phyloP scores from a whole-genome alignment of 2,113 vertebrate species.

The Formicarius rufipectus region DNA sequence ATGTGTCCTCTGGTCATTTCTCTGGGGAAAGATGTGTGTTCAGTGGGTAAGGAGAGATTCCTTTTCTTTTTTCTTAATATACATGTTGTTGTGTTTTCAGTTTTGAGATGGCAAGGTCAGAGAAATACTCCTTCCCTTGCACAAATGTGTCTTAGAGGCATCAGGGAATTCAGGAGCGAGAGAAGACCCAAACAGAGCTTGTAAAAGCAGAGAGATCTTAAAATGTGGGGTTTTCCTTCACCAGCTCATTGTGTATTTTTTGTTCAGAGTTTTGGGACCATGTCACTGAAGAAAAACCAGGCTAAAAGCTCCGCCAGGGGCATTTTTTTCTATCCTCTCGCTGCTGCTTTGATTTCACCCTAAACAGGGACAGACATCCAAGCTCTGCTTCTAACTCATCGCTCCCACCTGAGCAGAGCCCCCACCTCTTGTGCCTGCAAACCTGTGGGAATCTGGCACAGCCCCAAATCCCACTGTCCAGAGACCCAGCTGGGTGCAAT shows the following conservation, averaged over 20 bases:
- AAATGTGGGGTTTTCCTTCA: not conserved
- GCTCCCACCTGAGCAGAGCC: not conserved
- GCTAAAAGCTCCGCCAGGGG: not conserved
- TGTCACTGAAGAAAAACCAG: not conserved
- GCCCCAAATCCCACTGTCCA: not conserved
- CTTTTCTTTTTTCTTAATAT: conserved; percentile 56
- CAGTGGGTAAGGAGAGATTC: not conserved
- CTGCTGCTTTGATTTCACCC: not conserved
- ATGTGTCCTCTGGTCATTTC: conserved; percentile 30
- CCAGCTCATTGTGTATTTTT: not conserved
- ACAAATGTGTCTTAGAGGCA: conserved; percentile 44
- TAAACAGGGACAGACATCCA: not conserved
- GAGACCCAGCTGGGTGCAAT: not conserved
- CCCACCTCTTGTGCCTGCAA: not conserved
- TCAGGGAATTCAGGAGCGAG: not conserved
- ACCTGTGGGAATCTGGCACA: not conserved
- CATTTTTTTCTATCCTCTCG: not conserved
- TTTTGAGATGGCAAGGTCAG: conserved; percentile 47
- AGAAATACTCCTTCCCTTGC: conserved; percentile 55
- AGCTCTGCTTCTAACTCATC: not conserved
- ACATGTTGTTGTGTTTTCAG: conserved; percentile 45
- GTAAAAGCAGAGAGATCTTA: not conserved
- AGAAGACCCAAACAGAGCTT: not conserved
- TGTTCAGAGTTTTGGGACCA: not conserved
- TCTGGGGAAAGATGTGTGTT: conserved; percentile 9